Base-by-base conservation (phyloP, 2,888 invertebrate genomes). In the Alcis repandata region DNA sequence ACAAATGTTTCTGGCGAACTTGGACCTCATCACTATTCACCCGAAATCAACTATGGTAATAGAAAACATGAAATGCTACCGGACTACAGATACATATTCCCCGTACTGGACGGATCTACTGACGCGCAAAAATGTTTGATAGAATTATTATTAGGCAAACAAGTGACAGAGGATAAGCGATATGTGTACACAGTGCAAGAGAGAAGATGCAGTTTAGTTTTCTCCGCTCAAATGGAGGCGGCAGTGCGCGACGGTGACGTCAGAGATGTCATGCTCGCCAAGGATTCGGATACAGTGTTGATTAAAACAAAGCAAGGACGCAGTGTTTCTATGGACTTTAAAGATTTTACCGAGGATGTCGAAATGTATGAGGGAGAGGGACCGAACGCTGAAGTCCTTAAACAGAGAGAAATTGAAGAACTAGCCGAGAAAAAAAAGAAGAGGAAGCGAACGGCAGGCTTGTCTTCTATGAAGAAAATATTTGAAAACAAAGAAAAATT, bases 111-210 rank as follows among this genome's bases (percentile, higher is more conserved):
- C 73, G 95, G 95, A 22, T 95, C 95, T 15, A 94, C 95, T 13
- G 96, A 96, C 71, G 95, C 94, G 53, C 96, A 96, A 73, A 95
- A 94, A 80, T 87, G 90, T 46, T 85, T 97, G 36, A 89, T 95
- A 68, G 95, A 95, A 71, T 84, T 96, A 76, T 86, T 97, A 52
- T 92, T 95, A 64, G 90, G 88, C 70, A 96, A 95, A 80, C 94
- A 89, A 82, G 92, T 93, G 68, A 89, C 88, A 0, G 94, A 95
- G 54, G 94, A 94, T 8, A 94, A 94, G 51, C 94, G 94, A 73
- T 97, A 95, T 79, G 96, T 97, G 49, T 97, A 97, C 80, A 95
- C 96, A 19, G 96, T 97, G 38, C 94, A 95, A 75, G 96, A 97
- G 76, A 94, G 95, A 78, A 94, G 95, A 82, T 96, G 96, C 82